phyloP scores from a whole-genome alignment of 2,797 vertebrate species.

The Lepus oiostolus region DNA sequence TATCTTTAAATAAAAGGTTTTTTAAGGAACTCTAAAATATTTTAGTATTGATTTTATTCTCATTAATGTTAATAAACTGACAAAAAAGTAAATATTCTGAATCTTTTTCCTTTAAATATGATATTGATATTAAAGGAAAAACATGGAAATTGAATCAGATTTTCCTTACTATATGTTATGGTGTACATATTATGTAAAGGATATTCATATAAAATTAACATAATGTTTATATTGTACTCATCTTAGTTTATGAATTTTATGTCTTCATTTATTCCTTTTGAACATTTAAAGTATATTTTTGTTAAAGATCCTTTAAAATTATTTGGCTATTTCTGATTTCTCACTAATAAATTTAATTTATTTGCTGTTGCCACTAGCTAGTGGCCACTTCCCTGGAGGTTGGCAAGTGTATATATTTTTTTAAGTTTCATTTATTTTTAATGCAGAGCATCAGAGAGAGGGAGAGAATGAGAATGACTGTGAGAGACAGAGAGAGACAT shows the following conservation, averaged over 20 bases:
- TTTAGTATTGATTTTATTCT: constrained; percentile 16
- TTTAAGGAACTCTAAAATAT: constrained; percentile 1
- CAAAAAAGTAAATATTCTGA: constrained; percentile 13
- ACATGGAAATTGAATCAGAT: not conserved
- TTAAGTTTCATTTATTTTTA: too few relatives aligned
- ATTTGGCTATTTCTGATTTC: constrained; percentile 43
- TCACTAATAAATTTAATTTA: not conserved
- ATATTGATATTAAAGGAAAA: constrained; percentile 33
- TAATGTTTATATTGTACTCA: not conserved
- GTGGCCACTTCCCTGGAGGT: not conserved
- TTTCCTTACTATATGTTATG: not conserved
- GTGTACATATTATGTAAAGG: not conserved
- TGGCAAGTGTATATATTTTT: not conserved
- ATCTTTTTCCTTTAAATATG: not conserved
- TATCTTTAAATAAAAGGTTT: constrained; percentile 29
- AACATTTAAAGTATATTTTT: constrained; percentile 36
- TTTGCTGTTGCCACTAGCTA: not conserved
- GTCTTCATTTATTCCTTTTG: constrained; percentile 46
- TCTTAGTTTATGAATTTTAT: not conserved
- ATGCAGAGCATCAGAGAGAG: too few relatives aligned
- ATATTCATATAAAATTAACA: not conserved
- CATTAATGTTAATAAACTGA: not conserved
- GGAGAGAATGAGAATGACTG: too few relatives aligned
- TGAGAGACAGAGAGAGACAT: too few relatives aligned
- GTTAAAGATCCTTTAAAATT: constrained; percentile 31